phyloP scores from a whole-genome alignment of 2,113 vertebrate genomes.

The Lepus europaeus region DNA sequence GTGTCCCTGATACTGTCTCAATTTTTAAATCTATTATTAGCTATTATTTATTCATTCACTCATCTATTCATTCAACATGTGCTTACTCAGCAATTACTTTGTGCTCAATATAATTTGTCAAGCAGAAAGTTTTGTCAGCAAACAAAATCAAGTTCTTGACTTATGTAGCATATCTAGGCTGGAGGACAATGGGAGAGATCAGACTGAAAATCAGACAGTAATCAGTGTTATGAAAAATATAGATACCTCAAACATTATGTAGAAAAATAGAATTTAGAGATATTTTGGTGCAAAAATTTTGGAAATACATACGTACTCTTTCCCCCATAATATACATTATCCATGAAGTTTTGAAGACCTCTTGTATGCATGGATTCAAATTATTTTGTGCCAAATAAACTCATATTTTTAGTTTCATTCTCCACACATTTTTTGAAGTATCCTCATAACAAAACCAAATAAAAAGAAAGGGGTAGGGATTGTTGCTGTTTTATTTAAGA shows the following conservation, averaged over 20 bases:
- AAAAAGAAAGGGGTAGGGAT: neutral
- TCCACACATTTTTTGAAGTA: too few species aligned
- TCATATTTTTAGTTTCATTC: too few species aligned
- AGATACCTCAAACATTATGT: too few species aligned
- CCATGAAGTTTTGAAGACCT: too few species aligned
- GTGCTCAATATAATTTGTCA: neutral
- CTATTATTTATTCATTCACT: neutral
- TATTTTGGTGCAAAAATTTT: too few species aligned
- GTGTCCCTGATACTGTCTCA: neutral
- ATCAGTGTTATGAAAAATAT: neutral
- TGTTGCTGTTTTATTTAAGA: neutral
- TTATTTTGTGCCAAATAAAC: too few species aligned
- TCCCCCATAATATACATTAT: too few species aligned
- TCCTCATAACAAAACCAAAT: neutral
- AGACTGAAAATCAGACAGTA: constrained; percentile 30
- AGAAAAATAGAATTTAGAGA: too few species aligned
- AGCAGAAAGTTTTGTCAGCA: neutral
- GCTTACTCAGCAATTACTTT: constrained; percentile 43
- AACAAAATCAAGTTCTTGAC: neutral
- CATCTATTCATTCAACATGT: constrained; percentile 15
- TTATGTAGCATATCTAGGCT: neutral
- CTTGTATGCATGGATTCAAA: too few species aligned
- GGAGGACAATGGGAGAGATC: neutral
- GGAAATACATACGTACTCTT: too few species aligned
- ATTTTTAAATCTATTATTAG: neutral